phyloP scores from a whole-genome alignment of 2,888 invertebrate species.

The Sepiola atlantica region DNA sequence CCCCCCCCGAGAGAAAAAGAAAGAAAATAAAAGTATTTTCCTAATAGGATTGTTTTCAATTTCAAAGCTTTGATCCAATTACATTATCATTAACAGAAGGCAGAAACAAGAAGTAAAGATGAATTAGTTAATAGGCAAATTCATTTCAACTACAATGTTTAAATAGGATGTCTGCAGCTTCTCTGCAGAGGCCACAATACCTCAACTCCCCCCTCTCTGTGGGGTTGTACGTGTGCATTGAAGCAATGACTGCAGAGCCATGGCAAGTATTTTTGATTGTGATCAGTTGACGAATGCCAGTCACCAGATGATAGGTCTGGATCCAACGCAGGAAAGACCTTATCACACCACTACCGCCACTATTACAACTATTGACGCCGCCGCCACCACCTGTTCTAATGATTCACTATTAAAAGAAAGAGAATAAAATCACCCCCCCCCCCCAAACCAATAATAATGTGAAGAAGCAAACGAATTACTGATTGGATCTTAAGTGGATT shows the following conservation, averaged over 20 bases:
- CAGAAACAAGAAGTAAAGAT: neutral
- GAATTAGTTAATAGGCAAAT: neutral
- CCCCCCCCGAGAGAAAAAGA: too few relatives aligned
- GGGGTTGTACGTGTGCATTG: too few relatives aligned
- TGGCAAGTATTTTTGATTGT: neutral
- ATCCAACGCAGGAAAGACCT: neutral
- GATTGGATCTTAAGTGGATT: constrained; percentile 32
- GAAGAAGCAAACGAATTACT: neutral
- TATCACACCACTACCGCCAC: neutral
- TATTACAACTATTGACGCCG: neutral
- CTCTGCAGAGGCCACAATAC: neutral
- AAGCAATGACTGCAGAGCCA: neutral
- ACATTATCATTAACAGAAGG: neutral
- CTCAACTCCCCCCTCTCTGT: neutral
- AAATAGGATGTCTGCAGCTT: neutral
- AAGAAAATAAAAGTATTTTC: neutral
- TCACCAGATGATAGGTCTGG: neutral
- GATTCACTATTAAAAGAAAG: neutral
- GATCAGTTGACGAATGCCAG: neutral
- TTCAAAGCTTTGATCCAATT: neutral
- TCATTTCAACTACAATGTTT: neutral
- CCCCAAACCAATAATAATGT: neutral
- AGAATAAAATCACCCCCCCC: neutral
- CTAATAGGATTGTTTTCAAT: neutral
- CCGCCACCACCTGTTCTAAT: neutral